phyloP scores from a whole-genome alignment of 2,888 invertebrate species.

The Xanthorhoe designata region DNA sequence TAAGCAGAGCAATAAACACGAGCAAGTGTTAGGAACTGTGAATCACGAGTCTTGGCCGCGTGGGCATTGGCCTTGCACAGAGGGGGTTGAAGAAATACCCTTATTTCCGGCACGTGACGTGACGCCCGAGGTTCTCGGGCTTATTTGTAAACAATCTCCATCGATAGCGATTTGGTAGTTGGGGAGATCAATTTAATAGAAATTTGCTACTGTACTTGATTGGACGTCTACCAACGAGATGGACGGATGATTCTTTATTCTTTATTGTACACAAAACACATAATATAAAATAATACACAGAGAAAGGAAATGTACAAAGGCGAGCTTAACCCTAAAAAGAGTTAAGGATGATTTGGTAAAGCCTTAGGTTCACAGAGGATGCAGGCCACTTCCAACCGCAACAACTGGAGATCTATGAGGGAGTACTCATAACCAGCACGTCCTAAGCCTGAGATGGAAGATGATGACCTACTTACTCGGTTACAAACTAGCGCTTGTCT shows the following conservation, averaged over 20 bases:
- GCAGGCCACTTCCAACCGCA: too few species aligned
- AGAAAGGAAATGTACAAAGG: too few species aligned
- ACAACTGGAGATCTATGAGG: too few species aligned
- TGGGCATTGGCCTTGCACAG: constrained; percentile 33
- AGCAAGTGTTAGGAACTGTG: constrained; percentile 30
- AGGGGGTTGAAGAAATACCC: constrained; percentile 31
- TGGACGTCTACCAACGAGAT: too few species aligned
- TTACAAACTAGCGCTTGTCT: background rate
- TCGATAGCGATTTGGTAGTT: constrained; percentile 19
- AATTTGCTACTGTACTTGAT: background rate
- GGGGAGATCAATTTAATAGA: background rate
- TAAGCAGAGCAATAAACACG: constrained; percentile 30
- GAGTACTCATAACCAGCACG: too few species aligned
- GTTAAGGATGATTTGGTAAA: too few species aligned
- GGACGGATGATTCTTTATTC: too few species aligned
- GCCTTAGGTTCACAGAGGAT: too few species aligned
- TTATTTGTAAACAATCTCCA: constrained; percentile 39
- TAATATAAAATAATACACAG: too few species aligned
- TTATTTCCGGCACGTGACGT: constrained; percentile 36
- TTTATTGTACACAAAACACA: too few species aligned
- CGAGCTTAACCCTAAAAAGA: too few species aligned
- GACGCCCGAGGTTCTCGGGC: constrained; percentile 24
- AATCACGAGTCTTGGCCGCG: constrained; percentile 36
- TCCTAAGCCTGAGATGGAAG: too few species aligned
- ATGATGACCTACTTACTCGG: background rate